phyloP scores from a whole-genome alignment of 2,113 vertebrate species.

The Okapia johnstoni region DNA sequence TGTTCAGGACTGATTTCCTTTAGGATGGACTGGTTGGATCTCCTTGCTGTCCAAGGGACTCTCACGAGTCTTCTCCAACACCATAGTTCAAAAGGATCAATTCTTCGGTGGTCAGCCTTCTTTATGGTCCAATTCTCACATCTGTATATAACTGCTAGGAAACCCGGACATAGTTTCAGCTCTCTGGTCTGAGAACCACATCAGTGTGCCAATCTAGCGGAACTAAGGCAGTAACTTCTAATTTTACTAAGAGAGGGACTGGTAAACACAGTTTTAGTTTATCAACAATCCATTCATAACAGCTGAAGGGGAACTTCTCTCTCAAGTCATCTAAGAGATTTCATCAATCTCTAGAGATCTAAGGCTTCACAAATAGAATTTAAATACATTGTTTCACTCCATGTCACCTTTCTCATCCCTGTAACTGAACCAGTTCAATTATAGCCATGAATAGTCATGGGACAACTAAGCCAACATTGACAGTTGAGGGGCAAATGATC shows the following conservation, averaged over 20 bases:
- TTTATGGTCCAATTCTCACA: background rate
- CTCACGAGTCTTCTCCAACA: background rate
- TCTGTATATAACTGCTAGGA: background rate
- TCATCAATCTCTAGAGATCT: background rate
- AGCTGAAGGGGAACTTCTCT: background rate
- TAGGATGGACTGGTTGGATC: background rate
- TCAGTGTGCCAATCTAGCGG: background rate
- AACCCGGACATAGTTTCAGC: background rate
- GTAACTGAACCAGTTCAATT: background rate
- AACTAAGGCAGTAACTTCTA: background rate
- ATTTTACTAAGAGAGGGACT: background rate
- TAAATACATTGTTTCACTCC: background rate
- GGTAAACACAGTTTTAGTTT: background rate
- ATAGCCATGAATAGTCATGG: background rate
- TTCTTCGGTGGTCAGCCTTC: background rate
- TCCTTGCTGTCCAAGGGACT: background rate
- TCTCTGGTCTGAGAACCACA: background rate
- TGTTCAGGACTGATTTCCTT: background rate
- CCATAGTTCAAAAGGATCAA: background rate
- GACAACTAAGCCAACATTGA: background rate
- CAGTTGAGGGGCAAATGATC: background rate
- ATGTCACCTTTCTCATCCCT: background rate
- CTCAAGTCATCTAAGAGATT: background rate
- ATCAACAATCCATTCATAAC: background rate
- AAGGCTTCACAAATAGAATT: background rate